Evolutionary conservation across 2,888 invertebrate species (phyloP), one percentile per base, ranked within the genome.

Genomic region (Drosophila algonquin): DNA sequence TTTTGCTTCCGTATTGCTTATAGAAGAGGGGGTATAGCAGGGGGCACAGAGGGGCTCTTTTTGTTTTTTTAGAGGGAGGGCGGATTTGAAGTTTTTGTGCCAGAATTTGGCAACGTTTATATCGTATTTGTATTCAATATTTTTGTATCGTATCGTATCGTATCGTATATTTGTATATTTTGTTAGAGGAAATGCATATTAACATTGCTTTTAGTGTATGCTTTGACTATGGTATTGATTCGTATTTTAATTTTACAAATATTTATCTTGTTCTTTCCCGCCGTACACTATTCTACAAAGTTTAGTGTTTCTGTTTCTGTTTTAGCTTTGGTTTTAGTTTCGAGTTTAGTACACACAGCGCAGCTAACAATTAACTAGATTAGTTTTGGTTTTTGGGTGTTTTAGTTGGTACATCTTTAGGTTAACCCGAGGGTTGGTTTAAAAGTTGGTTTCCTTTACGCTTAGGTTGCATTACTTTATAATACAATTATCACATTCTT

Each of bases 401-500:
- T 62, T 54, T 50, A 54, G 27, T 65, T 69, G 53, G 44, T 67
- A 65, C 35, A 59, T 71, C 65, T 64, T 64, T 45, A 40, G 50
- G 40, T 75, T 57, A 50, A 40, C n/a, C 52, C 35, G 32, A 40
- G 50, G 48, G 54, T 57, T 73, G 50, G 57, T 56, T 76, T 63
- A 67, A 76, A 73, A 76, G 53, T 61, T 67, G 58, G 32, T 55
- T 53, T 48, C 63, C 68, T 68, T 72, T 81, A 83, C 73, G 77
- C 67, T 89, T 87, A 80, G 71, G 73, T 83, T 89, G 87, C 75
- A 84, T 81, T 84, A 84, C 73, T 77, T 80, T 87, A 84, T 87
- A 83, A 85, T 89, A 89, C 87, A 89, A 81, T 84, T 85, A 85
- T 85, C 85, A 85, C 85, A 85, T 89, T 89, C 84, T 76, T 87